Evolutionary conservation across 1,140 invertebrate species (phyloP).

Genomic region (Drosophila quadrilineata): DNA sequence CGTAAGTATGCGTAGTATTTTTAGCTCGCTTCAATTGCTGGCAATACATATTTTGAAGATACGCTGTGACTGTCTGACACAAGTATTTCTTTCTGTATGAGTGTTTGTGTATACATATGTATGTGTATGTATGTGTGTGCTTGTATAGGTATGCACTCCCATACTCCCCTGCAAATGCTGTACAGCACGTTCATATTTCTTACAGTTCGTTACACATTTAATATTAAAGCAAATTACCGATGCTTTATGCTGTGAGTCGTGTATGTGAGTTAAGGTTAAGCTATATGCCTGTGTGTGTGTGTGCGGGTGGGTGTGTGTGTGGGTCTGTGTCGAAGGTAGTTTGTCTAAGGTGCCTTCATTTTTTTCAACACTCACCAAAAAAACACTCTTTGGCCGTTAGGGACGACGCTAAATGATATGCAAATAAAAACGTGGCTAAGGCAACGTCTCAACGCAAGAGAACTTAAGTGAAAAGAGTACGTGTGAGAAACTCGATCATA

Average conservation of each 20-base stretch:
- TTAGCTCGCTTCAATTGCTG: constrained; percentile 7
- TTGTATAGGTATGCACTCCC: constrained; percentile 56
- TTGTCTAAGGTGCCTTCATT: constrained; percentile 54
- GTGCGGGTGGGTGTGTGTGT: background rate
- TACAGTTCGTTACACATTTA: constrained; percentile 77
- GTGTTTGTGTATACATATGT: background rate
- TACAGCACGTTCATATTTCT: constrained; percentile 73
- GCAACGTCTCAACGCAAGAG: too few species aligned
- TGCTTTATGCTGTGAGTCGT: constrained; percentile 22
- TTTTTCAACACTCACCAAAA: constrained; percentile 32
- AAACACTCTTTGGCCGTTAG: constrained; percentile 56
- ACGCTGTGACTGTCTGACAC: background rate
- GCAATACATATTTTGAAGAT: constrained; percentile 37
- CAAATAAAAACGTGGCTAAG: constrained; percentile 71
- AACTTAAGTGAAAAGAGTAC: too few species aligned
- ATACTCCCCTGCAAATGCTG: constrained; percentile 78
- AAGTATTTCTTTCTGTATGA: background rate
- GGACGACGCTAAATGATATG: constrained; percentile 66
- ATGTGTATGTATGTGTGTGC: background rate
- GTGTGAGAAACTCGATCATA: constrained; percentile 21
- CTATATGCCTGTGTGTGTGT: constrained; percentile 5
- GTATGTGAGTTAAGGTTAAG: background rate
- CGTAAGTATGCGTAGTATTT: too few species aligned
- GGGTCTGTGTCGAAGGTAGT: constrained; percentile 37
- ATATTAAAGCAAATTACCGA: constrained; percentile 78